Evolutionary conservation across 2,888 invertebrate genomes (phyloP).

Genomic region (Clunio marinus): DNA sequence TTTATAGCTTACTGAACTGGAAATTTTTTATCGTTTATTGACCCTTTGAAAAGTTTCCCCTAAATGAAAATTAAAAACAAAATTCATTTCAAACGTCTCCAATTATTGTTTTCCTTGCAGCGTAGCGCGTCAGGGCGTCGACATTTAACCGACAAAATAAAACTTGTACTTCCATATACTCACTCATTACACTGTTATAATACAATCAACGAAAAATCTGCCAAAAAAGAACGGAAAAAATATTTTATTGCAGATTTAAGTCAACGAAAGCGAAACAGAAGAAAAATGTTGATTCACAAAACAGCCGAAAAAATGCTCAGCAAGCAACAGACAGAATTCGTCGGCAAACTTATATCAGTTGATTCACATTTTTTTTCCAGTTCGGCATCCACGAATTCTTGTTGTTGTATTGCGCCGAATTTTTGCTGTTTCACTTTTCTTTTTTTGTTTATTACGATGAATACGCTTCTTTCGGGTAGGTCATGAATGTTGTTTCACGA

Average conservation of each 20-base stretch:
- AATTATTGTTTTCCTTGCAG: neutral
- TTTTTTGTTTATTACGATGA: conserved; percentile 31
- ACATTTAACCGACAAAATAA: conserved; percentile 36
- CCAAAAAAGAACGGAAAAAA: neutral
- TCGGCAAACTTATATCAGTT: conserved; percentile 19
- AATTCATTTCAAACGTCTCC: neutral
- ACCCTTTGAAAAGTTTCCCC: neutral
- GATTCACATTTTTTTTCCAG: conserved; percentile 4
- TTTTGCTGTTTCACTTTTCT: conserved; percentile 33
- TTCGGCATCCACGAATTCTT: conserved; percentile 1
- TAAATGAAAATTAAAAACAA: neutral
- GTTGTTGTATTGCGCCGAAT: conserved; percentile 29
- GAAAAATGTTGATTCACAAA: neutral
- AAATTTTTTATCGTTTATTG: neutral
- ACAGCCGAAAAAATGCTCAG: neutral
- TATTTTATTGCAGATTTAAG: no score
- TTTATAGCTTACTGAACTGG: no score
- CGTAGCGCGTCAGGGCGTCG: conserved; percentile 29
- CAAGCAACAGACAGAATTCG: conserved; percentile 22
- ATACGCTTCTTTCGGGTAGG: conserved; percentile 37
- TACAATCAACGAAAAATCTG: conserved; percentile 5
- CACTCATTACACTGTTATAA: conserved; percentile 36
- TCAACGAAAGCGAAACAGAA: no score
- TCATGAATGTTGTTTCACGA: conserved; percentile 38
- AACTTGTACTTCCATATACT: conserved; percentile 12